Conservation (phyloP, 2,888 invertebrate species). For the Pachliopta kotzebuea region DNA sequence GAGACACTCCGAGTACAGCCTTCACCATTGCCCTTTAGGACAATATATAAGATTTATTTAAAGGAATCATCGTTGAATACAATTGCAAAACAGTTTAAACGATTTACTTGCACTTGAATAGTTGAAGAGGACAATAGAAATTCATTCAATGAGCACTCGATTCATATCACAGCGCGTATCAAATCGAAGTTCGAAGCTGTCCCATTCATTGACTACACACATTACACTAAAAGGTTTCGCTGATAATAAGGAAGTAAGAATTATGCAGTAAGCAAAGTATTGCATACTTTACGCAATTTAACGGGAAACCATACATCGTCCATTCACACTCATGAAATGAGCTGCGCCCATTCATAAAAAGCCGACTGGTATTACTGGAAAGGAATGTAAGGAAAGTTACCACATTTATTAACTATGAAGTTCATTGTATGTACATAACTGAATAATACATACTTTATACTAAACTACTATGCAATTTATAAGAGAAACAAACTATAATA, state of each 20-base stretch:
- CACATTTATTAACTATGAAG: slow-evolving; percentile 10
- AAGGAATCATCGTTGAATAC: neutral
- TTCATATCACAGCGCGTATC: slow-evolving; percentile 44
- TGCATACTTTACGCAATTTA: slow-evolving; percentile 35
- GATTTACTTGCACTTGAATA: slow-evolving; percentile 32
- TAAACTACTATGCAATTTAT: too few relatives aligned
- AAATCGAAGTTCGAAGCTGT: slow-evolving; percentile 41
- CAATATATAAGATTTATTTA: too few relatives aligned
- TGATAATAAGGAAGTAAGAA: slow-evolving; percentile 60
- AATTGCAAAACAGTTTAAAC: slow-evolving; percentile 20
- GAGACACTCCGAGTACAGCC: too few relatives aligned
- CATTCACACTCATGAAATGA: slow-evolving; percentile 25
- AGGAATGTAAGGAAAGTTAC: slow-evolving; percentile 18
- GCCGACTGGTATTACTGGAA: slow-evolving; percentile 19
- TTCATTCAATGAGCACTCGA: slow-evolving; percentile 33
- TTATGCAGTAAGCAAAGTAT: slow-evolving; percentile 47
- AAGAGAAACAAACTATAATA: too few relatives aligned
- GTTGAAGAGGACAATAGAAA: slow-evolving; percentile 31
- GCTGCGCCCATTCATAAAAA: slow-evolving; percentile 24
- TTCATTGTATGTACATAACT: neutral
- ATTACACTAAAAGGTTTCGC: slow-evolving; percentile 30
- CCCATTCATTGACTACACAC: slow-evolving; percentile 35
- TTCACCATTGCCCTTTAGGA: too few relatives aligned
- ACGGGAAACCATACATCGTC: slow-evolving; percentile 51
- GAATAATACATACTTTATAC: too few relatives aligned